Base-by-base conservation (phyloP, 2,113 vertebrate species). In the Microcebus lehilahytsara region DNA sequence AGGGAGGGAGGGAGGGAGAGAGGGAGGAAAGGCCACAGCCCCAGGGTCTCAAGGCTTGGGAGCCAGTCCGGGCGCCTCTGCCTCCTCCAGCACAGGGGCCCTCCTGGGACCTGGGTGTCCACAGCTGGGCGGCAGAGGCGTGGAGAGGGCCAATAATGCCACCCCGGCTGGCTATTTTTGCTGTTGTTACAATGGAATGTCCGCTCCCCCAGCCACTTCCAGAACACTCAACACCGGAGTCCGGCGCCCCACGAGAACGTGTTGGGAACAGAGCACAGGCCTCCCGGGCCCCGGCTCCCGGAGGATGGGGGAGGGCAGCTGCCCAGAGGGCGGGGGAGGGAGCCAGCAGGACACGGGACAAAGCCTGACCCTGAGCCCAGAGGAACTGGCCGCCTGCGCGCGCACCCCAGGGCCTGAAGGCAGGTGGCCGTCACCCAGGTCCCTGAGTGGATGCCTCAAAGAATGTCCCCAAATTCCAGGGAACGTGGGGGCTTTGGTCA, bases 241-340 rank as follows among this genome's bases (percentile, higher is more conserved):
- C 88, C 78, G 37, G 96, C 17, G 0, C 72, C 78, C 0, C 19
- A 2, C 0, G 0, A 0, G 25, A 40, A 93, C 0, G 88, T 69
- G 96, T 96, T 7, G 14, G 77, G 16, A 12, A 95, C 85, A 94
- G 9, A 88, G 32, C 49, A 3, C 96, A 97, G 97, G 88, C 95
- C 80, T 84, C 75, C 42, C 1, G 23, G 23, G n/a, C 66, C 46
- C 32, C 32, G 74, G 58, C n/a, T 10, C 51, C 32, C 0, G 0
- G 32, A 46, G 56, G 51, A 19, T 8, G 0, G 1, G 60, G 62
- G 27, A n/a, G 79, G 37, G 7, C 64, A 42, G 23, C 51, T 11
- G 74, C 72, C 9, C 0, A 19, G 13, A 51, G 27, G 16, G 34
- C 34, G 16, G 51, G 20, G 46, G 17, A 77, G 53, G 32, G 60